Evolutionary conservation across 1,140 invertebrate species (phyloP).

Genomic region (Dendroctonus ponderosae): DNA sequence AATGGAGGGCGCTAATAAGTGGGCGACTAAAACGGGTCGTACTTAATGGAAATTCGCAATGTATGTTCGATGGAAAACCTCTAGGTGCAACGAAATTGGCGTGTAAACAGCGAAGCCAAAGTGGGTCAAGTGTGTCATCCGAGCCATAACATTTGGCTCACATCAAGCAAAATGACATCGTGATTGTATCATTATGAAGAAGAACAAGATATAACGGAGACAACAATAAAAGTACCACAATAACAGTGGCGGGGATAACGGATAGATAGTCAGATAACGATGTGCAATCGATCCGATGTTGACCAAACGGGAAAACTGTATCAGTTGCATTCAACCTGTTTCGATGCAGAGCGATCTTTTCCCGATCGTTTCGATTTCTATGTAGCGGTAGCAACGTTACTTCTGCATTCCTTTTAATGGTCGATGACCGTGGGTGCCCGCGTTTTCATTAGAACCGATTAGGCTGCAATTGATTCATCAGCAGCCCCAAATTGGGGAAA

Average conservation of each 20-base stretch:
- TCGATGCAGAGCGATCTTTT: too few relatives aligned
- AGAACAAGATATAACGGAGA: not conserved
- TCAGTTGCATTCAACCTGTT: too few relatives aligned
- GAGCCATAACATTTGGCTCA: conserved; percentile 5
- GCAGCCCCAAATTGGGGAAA: not conserved
- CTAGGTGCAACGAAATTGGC: not conserved
- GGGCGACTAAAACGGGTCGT: too few relatives aligned
- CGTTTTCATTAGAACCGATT: conserved; percentile 9
- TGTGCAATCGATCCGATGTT: not conserved
- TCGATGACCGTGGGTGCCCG: conserved; percentile 31
- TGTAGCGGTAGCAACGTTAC: conserved; percentile 32
- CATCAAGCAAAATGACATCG: conserved; percentile 8
- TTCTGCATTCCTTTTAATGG: conserved; percentile 30
- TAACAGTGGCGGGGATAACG: too few relatives aligned
- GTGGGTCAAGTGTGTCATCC: conserved; percentile 5
- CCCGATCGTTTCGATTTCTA: conserved; percentile 17
- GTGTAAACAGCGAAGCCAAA: conserved; percentile 3
- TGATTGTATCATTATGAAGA: conserved; percentile 4
- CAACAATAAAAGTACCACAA: not conserved
- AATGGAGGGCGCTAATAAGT: too few relatives aligned
- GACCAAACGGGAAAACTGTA: not conserved
- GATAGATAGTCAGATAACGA: not conserved
- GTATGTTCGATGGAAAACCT: too few relatives aligned
- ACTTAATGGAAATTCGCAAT: too few relatives aligned
- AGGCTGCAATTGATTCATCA: too few relatives aligned